These are phyloP conservation scores for Uria aalge DNA, from an alignment of 2,113 vertebrate genomes.

Conservation along the genomic window DNA sequence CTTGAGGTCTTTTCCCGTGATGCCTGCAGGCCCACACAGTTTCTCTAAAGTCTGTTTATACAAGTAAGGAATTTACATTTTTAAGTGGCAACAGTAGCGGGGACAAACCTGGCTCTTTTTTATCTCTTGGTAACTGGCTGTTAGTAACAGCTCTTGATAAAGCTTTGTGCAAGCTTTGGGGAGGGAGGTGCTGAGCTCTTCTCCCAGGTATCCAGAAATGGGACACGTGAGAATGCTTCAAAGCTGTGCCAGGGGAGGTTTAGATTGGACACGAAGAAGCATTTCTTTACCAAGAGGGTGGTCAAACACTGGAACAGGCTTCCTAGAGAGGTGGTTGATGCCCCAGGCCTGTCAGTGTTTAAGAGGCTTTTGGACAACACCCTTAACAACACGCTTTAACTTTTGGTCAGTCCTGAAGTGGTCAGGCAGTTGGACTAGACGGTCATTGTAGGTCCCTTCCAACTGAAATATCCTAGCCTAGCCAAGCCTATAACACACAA, in stretches of 20 bases:
- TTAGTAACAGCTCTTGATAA: background rate
- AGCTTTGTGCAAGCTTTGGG: background rate
- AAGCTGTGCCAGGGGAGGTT: background rate
- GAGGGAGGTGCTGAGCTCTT: background rate
- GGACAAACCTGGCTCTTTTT: background rate
- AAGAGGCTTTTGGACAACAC: background rate
- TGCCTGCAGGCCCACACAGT: background rate
- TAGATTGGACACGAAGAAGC: background rate
- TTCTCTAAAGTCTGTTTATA: background rate
- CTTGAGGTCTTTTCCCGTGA: background rate
- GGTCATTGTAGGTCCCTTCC: rapidly evolving
- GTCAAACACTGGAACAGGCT: background rate
- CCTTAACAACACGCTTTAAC: background rate
- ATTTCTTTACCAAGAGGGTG: background rate
- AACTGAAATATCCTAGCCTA: background rate
- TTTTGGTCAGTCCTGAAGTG: background rate
- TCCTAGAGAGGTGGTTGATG: background rate
- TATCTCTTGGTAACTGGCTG: background rate
- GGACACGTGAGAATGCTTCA: background rate
- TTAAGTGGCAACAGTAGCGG: background rate
- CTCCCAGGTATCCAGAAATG: background rate
- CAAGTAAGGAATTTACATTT: background rate
- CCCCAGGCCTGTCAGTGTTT: background rate
- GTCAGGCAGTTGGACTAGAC: background rate
- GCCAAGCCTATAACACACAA: background rate